phyloP scores from a whole-genome alignment of 1,140 invertebrate genomes.

The Himalopsyche phryganea region DNA sequence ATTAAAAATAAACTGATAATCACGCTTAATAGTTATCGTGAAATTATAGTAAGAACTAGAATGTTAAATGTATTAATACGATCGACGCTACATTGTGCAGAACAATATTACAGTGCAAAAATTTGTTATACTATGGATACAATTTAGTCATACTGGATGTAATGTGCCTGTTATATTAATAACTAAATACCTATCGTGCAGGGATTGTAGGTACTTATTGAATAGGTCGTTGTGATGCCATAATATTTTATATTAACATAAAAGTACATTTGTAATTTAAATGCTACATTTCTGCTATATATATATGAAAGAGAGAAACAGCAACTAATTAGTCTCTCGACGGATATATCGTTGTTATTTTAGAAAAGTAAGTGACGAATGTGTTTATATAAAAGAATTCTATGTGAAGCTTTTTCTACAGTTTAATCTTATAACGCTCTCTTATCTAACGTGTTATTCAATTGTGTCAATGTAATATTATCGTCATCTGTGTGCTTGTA shows the following conservation, averaged over 20 bases:
- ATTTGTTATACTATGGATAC: conserved; percentile 12
- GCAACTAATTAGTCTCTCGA: neutral
- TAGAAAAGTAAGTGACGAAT: neutral
- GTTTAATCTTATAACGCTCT: conserved; percentile 10
- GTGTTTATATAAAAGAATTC: neutral
- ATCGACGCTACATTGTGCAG: conserved; percentile 30
- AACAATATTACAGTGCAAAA: conserved; percentile 34
- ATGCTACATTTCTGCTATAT: neutral
- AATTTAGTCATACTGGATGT: conserved; percentile 29
- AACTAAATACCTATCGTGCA: conserved; percentile 31
- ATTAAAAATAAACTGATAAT: conserved; percentile 18
- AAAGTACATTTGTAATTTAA: neutral
- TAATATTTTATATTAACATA: conserved; percentile 6
- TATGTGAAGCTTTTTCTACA: conserved; percentile 20
- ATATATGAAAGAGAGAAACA: neutral
- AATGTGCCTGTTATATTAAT: conserved; percentile 33
- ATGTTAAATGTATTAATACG: conserved; percentile 13
- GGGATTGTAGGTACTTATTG: conserved; percentile 24
- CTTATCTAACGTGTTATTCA: conserved; percentile 9
- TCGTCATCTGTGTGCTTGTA: conserved; percentile 19
- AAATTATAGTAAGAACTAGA: conserved; percentile 16
- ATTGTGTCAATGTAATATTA: conserved; percentile 22
- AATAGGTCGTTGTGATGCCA: conserved; percentile 15
- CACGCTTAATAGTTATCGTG: conserved; percentile 29
- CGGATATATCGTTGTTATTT: conserved; percentile 12